A percentile compares a stretch with the other conserved stretches of the same genome.
phyloP scores from a whole-genome alignment of 2,113 vertebrate genomes.

The Pomatorhinus ruficollis region DNA sequence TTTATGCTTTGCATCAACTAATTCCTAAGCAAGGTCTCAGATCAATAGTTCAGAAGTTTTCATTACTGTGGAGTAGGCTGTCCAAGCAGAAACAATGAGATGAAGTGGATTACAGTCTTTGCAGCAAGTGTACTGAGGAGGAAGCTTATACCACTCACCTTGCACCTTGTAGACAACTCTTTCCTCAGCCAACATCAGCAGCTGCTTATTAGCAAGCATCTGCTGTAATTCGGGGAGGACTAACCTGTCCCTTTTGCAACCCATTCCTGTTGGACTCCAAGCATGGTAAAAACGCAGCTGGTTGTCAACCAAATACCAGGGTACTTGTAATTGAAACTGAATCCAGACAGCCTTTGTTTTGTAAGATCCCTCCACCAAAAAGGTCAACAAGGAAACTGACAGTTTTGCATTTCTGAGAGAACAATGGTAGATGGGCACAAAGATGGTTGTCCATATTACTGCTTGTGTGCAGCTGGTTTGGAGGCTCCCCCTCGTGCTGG shows the following conservation, averaged over 20 bases:
- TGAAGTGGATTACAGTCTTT: not conserved
- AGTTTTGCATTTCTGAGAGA: not conserved
- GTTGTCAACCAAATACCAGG: not conserved
- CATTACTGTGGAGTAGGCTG: not conserved
- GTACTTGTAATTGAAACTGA: not conserved
- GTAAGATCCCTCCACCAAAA: not conserved
- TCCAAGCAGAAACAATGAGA: not conserved
- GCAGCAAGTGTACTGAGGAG: not conserved
- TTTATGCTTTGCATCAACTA: not conserved
- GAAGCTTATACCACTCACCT: not conserved
- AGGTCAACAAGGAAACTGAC: not conserved
- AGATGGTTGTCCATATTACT: not conserved
- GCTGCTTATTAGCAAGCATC: not conserved
- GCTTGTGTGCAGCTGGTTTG: fast-evolving
- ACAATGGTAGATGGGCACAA: fast-evolving
- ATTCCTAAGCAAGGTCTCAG: not conserved
- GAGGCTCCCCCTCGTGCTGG: not conserved
- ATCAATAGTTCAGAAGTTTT: not conserved
- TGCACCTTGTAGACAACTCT: not conserved
- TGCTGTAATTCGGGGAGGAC: fast-evolving
- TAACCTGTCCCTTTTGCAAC: not conserved
- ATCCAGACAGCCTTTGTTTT: not conserved
- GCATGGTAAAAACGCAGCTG: not conserved
- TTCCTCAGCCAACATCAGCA: not conserved
- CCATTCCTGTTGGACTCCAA: not conserved